A percentile compares a stretch with the other conserved stretches of the same genome.
phyloP scores from a whole-genome alignment of 2,888 invertebrate species.

The Melieria picta region DNA sequence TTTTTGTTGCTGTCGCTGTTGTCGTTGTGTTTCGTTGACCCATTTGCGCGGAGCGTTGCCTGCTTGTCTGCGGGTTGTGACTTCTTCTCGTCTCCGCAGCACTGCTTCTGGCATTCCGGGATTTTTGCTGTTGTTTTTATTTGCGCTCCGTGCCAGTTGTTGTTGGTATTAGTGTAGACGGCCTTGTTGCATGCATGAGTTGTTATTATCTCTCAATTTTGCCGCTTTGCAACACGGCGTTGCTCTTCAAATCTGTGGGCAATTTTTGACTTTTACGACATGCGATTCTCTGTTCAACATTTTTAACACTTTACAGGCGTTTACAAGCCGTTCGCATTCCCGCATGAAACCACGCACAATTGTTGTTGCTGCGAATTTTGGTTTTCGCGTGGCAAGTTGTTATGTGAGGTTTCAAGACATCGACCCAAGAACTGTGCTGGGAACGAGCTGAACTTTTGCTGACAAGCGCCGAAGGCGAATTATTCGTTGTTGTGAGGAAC shows the following conservation, averaged over 20 bases:
- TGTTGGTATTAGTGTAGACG: background rate
- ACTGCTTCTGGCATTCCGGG: no score
- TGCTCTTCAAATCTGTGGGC: constrained; percentile 21
- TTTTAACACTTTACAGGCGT: constrained; percentile 38
- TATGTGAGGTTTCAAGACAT: no score
- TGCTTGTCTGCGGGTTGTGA: constrained; percentile 15
- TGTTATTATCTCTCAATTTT: constrained; percentile 35
- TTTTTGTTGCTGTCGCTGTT: background rate
- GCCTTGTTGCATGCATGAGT: background rate
- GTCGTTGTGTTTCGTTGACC: no score
- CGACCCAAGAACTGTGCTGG: no score
- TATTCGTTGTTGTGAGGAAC: background rate
- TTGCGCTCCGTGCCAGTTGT: constrained; percentile 3
- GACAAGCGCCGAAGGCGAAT: constrained; percentile 40
- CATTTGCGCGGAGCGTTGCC: constrained; percentile 7
- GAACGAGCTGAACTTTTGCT: constrained; percentile 20
- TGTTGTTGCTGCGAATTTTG: no score
- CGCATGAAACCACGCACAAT: background rate
- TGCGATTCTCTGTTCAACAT: constrained; percentile 26
- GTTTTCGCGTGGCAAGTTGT: no score
- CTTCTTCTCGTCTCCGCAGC: background rate
- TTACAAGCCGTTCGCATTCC: no score
- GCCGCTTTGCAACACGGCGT: background rate
- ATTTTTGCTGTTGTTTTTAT: constrained; percentile 17
- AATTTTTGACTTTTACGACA: constrained; percentile 34